Base-by-base conservation (phyloP, 35 echinoderm and acorn worm genomes). In the Strongylocentrotus purpuratus region DNA sequence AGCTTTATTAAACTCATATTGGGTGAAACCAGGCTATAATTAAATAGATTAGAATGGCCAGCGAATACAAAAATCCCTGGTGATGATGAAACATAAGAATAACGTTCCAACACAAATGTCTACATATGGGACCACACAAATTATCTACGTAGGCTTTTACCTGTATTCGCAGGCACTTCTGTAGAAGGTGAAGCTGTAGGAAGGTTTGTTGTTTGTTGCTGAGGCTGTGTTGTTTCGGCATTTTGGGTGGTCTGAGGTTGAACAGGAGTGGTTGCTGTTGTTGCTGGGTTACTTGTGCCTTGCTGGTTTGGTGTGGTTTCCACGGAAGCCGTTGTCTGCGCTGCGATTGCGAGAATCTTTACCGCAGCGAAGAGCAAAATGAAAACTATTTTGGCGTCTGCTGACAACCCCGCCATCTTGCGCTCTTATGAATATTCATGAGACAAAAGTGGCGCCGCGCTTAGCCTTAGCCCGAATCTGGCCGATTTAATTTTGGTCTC, bases 321-420 rank as follows among this genome's bases (percentile, higher is more conserved):
- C 25, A 33, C 85, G 25, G 32, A 86, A 86, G 8, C 17, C 85
- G 87, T 88, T 31, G 87, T 88, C 45, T 88, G 87, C 9, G 87
- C 32, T 15, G 87, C 7, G 5, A 14, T 6, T 33, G 87, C 3
- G 12, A 14, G 4, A 46, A 88, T 41, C 15, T 46, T 32, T 70
- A 70, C 20, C 87, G 45, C 87, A 88, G 87, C 45, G 87, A 32
- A 88, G 17, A 88, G 13, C 17, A 88, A 13, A 0, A 88, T 46
- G 10, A 88, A 88, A 88, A 88, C 87, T 88, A 88, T 88, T 88
- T 88, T 35, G 87, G 87, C 87, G 87, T 88, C 87, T 46, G 87
- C 87, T 88, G 87, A 35, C 87, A 88, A 88, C 87, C 32, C 10
- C 87, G 87, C 87, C 87, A 88, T 88, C 87, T 88, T 46, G 45